Conservation (phyloP, 2,797 vertebrate genomes). For the Hypotaenidia okinawae region DNA sequence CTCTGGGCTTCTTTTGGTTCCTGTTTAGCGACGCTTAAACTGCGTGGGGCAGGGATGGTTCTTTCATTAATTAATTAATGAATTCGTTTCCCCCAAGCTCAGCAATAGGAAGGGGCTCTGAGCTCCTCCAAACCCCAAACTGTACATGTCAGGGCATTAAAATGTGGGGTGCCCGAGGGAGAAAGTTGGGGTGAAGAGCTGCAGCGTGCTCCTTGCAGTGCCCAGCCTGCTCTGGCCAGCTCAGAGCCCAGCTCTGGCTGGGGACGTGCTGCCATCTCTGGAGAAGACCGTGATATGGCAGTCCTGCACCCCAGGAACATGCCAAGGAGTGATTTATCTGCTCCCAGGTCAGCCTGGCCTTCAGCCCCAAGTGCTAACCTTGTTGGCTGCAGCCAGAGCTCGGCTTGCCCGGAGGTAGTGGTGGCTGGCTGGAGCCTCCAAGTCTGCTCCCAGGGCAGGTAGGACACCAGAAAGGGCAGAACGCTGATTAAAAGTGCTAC, state of each 20-base stretch:
- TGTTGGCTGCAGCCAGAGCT: background rate
- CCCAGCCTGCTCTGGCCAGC: accelerated
- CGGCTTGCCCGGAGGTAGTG: background rate
- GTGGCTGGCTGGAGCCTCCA: background rate
- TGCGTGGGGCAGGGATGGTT: accelerated
- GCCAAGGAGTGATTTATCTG: background rate
- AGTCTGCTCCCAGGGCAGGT: background rate
- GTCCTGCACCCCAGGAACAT: background rate
- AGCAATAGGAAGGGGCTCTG: accelerated
- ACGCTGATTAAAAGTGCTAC: background rate
- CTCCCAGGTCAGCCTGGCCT: accelerated
- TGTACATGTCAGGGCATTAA: accelerated
- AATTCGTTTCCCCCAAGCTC: background rate
- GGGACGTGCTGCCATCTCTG: constrained; percentile 63
- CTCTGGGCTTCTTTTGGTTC: background rate
- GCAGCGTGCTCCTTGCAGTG: background rate
- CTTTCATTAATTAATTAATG: no score
- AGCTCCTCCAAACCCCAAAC: background rate
- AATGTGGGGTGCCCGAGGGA: accelerated
- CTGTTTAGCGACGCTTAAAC: background rate
- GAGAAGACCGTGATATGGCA: background rate
- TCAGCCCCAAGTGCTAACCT: background rate
- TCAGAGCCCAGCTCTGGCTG: background rate
- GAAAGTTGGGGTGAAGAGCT: background rate
- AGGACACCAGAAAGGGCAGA: background rate